Percentiles rank a stretch among this genome's conserved stretches.
These are phyloP conservation scores for Sinhomidia bicolor DNA, from an alignment of 2,888 invertebrate genomes.

Conservation along the genomic window DNA sequence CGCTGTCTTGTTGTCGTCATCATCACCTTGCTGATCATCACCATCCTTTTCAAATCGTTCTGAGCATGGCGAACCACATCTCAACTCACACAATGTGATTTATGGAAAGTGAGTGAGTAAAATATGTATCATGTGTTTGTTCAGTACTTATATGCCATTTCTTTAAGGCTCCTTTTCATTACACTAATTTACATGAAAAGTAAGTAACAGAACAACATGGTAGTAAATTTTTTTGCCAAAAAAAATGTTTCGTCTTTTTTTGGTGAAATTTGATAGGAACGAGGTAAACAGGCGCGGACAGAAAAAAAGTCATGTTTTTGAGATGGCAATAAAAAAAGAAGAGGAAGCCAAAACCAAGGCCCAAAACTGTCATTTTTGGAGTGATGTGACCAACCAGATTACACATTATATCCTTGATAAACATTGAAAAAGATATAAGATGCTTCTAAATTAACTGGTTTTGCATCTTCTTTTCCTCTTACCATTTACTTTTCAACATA, in stretches of 20 bases:
- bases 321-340: conserved; percentile 25
- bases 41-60: not conserved
- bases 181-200: conserved; percentile 15
- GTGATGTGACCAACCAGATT: conserved; percentile 28
- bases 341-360: conserved; percentile 36
- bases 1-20: not conserved
- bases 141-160: not conserved
- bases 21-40: not conserved
- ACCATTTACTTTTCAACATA: conserved; percentile 15
- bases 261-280: conserved; percentile 30
- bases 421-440: not conserved
- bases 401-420: conserved; percentile 35
- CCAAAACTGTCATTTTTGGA: conserved; percentile 43
- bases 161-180: conserved; percentile 37
- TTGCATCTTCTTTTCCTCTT: not conserved
- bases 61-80: conserved; percentile 26
- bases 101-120: conserved; percentile 34
- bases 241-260: conserved; percentile 8
- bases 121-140: not conserved
- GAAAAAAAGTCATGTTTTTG: not conserved
- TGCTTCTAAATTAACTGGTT: conserved; percentile 24
- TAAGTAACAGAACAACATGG: conserved; percentile 20
- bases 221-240: conserved; percentile 20
- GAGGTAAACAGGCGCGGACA: conserved; percentile 39
- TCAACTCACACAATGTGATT: conserved; percentile 36